Conservation (phyloP, 2,888 invertebrate species). For the Dryomyza anilis region DNA sequence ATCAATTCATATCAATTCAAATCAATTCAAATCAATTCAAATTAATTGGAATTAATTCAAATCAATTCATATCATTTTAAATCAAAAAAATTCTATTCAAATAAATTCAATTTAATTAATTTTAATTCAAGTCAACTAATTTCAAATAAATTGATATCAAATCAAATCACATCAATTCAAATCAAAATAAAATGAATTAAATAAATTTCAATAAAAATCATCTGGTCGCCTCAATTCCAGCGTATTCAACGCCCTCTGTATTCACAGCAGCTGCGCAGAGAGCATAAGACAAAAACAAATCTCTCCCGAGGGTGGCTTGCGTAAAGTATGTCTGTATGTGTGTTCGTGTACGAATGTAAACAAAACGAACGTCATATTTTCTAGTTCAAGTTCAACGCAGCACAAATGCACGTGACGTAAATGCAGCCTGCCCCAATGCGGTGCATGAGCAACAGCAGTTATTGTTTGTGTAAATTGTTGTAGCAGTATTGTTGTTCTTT, state of each 20-base stretch:
- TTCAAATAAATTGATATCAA: background rate
- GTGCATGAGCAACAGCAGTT: background rate
- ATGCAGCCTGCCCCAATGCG: background rate
- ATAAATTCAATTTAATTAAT: too few relatives aligned
- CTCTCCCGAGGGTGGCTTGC: too few relatives aligned
- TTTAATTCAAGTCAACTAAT: too few relatives aligned
- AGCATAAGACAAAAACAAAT: slow-evolving; percentile 1
- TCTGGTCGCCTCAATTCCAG: slow-evolving; percentile 8
- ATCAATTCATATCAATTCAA: too few relatives aligned
- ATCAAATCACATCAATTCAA: background rate
- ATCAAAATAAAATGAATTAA: background rate
- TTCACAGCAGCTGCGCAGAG: slow-evolving; percentile 11
- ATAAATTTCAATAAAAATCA: background rate
- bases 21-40: too few relatives aligned
- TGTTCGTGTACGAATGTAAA: slow-evolving; percentile 1
- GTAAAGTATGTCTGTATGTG: background rate
- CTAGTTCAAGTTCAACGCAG: slow-evolving; percentile 26
- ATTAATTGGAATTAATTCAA: too few relatives aligned
- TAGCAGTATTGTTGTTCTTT: background rate
- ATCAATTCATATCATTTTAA: too few relatives aligned
- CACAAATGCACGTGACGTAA: slow-evolving; percentile 17
- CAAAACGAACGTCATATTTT: slow-evolving; percentile 22
- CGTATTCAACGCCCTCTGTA: background rate
- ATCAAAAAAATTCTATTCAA: too few relatives aligned
- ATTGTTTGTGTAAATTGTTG: background rate